Conservation (phyloP, 2,113 vertebrate genomes). For the Toxotes jaculatrix region DNA sequence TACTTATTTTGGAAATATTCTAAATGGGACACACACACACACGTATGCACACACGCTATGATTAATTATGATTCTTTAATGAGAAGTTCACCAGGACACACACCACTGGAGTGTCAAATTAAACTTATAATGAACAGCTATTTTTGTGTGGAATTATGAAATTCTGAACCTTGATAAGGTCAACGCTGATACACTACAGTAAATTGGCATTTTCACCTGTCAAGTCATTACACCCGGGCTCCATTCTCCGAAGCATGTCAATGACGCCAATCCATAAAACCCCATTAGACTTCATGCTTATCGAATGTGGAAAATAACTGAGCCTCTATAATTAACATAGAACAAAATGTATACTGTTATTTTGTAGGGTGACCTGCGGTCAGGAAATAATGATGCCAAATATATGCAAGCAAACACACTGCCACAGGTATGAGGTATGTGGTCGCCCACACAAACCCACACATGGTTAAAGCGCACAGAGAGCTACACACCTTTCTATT, state of each 20-base stretch:
- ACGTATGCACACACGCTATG: constrained; percentile 22
- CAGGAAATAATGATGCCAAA: constrained; percentile 37
- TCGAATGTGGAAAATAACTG: constrained; percentile 20
- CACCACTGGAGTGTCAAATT: constrained; percentile 80
- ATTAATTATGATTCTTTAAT: constrained; percentile 75
- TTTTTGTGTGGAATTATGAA: constrained; percentile 66
- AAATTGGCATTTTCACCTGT: constrained; percentile 63
- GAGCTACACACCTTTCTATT: constrained; percentile 46
- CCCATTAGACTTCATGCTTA: constrained; percentile 37
- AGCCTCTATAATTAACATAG: constrained; percentile 52
- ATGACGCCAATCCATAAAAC: constrained; percentile 29
- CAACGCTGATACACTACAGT: constrained; percentile 43
- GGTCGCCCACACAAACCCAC: constrained; percentile 11
- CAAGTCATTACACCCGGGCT: constrained; percentile 42
- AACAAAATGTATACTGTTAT: constrained; percentile 19
- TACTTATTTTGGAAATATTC: constrained; percentile 36
- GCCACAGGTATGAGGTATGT: neutral
- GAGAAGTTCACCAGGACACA: constrained; percentile 72
- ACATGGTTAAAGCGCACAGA: constrained; percentile 3
- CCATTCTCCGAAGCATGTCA: constrained; percentile 43
- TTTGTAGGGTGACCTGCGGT: constrained; percentile 9
- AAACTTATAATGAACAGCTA: constrained; percentile 72
- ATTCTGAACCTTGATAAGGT: constrained; percentile 67
- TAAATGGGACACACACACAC: neutral
- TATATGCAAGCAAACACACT: constrained; percentile 23